These are phyloP conservation scores for Anguilla megastoma DNA, from an alignment of 2,797 vertebrate species.

Conservation along the genomic window DNA sequence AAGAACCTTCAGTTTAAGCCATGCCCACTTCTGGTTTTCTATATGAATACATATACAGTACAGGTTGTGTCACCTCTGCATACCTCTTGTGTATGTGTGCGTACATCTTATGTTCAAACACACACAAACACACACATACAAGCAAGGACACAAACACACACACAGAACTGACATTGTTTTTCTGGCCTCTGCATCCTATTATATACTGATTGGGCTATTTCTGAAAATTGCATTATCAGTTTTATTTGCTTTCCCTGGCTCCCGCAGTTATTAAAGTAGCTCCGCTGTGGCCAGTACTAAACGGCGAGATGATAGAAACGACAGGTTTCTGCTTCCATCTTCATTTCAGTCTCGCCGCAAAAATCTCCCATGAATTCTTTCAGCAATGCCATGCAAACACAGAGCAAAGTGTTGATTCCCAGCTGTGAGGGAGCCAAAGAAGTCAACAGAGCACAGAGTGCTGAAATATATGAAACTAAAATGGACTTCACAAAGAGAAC, in stretches of 20 bases:
- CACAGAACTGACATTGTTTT: background rate
- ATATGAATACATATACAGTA: too few relatives aligned
- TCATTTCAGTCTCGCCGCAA: conserved; percentile 40
- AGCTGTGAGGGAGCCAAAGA: conserved; percentile 3
- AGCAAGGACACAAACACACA: background rate
- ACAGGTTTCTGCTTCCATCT: conserved; percentile 36
- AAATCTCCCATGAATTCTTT: conserved; percentile 34
- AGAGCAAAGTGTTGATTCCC: conserved; percentile 27
- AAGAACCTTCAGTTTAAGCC: too few relatives aligned
- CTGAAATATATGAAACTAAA: background rate
- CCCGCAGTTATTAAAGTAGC: conserved; percentile 54
- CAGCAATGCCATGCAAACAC: conserved; percentile 36
- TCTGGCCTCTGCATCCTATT: conserved; percentile 38
- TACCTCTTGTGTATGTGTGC: too few relatives aligned
- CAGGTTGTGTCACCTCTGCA: too few relatives aligned
- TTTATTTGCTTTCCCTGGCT: conserved; percentile 52
- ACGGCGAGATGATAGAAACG: conserved; percentile 49
- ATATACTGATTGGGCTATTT: conserved; percentile 47
- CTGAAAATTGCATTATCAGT: conserved; percentile 56
- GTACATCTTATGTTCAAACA: too few relatives aligned
- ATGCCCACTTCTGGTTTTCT: too few relatives aligned
- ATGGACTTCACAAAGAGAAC: background rate
- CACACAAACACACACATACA: background rate
- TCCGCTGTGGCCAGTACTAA: conserved; percentile 50
- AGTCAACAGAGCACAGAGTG: conserved; percentile 6